A percentile compares a stretch with the other conserved stretches of the same genome.
These are phyloP conservation scores for Carettochelys insculpta DNA, from an alignment of 2,113 vertebrate genomes.

Conservation along the genomic window DNA sequence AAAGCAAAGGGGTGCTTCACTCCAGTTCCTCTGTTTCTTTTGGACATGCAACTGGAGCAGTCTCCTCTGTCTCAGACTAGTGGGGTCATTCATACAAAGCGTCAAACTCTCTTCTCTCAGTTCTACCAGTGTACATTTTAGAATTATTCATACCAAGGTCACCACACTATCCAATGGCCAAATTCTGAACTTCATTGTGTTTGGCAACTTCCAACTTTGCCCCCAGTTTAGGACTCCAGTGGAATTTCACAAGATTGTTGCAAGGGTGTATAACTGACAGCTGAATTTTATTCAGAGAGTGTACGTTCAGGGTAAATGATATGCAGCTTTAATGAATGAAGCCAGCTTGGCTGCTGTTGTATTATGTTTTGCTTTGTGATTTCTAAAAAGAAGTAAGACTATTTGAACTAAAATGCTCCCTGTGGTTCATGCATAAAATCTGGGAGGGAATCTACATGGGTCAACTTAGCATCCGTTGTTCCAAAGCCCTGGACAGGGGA, in stretches of 20 bases:
- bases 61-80: neutral
- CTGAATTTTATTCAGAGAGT: neutral
- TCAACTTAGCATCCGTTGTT: neutral
- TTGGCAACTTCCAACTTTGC: neutral
- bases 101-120: fast-evolving
- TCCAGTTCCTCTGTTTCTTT: neutral
- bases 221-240: neutral
- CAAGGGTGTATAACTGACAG: neutral
- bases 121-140: neutral
- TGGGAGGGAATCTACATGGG: neutral
- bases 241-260: neutral
- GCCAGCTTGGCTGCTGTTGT: neutral
- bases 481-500: neutral
- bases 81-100: neutral
- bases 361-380: neutral
- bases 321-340: slow-evolving; percentile 2
- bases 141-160: neutral
- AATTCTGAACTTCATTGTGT: neutral
- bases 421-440: neutral
- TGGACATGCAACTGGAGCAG: neutral
- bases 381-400: slow-evolving; percentile 24
- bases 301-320: neutral
- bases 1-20: neutral
- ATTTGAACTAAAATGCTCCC: slow-evolving; percentile 44
- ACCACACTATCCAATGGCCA: neutral